phyloP scores from a whole-genome alignment of 1,140 invertebrate species.

The Colletes gigas region DNA sequence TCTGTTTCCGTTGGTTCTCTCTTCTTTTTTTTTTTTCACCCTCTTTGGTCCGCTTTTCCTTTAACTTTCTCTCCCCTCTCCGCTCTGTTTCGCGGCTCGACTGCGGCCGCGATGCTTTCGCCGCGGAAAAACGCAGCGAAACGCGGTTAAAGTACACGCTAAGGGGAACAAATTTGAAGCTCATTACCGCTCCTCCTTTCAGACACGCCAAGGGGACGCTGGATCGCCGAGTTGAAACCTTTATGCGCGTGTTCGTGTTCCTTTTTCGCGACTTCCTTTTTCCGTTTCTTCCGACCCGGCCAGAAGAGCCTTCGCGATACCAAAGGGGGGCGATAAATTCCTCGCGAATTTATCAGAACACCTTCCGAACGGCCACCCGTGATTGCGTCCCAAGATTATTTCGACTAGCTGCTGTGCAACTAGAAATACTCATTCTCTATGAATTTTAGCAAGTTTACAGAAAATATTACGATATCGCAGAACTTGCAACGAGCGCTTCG shows the following conservation, averaged over 20 bases:
- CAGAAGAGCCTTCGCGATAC: neutral
- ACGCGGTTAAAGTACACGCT: slow-evolving; percentile 50
- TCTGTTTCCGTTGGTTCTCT: neutral
- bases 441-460: too few species aligned
- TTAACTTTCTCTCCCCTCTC: slow-evolving; percentile 1
- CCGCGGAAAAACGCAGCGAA: slow-evolving; percentile 28
- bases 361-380: slow-evolving; percentile 17
- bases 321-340: slow-evolving; percentile 13
- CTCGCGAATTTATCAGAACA: slow-evolving; percentile 27
- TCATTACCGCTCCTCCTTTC: slow-evolving; percentile 59
- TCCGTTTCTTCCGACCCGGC: neutral
- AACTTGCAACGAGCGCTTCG: too few species aligned
- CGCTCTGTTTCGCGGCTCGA: slow-evolving; percentile 8
- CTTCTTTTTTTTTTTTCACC: too few species aligned
- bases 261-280: neutral
- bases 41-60: neutral
- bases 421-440: too few species aligned
- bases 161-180: slow-evolving; percentile 56
- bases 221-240: slow-evolving; percentile 49
- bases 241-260: slow-evolving; percentile 39
- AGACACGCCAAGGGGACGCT: slow-evolving; percentile 50
- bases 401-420: too few species aligned
- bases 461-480: too few species aligned
- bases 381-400: too few species aligned
- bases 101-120: slow-evolving; percentile 25